phyloP scores from a whole-genome alignment of 2,797 vertebrate species.

The Sarcoramphus papa region DNA sequence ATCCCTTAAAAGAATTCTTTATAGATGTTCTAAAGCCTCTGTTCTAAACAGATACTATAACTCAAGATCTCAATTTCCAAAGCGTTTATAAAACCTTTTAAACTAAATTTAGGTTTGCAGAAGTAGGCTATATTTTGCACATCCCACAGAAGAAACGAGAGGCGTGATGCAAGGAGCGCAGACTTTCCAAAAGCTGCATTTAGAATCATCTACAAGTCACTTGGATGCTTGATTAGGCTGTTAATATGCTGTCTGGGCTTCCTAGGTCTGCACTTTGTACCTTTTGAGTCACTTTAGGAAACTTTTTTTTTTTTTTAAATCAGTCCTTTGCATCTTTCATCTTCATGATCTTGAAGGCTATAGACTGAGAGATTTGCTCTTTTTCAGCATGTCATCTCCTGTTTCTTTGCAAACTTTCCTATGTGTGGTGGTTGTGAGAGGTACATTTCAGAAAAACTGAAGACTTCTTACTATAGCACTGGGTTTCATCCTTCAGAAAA shows the following conservation, averaged over 20 bases:
- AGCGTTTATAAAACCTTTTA: background rate
- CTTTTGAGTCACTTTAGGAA: background rate
- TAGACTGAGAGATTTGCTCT: background rate
- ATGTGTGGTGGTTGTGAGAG: background rate
- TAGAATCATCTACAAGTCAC: background rate
- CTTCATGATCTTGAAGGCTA: background rate
- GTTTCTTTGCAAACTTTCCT: background rate
- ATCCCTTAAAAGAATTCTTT: background rate
- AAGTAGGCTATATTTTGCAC: background rate
- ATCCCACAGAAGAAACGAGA: background rate
- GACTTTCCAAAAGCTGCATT: background rate
- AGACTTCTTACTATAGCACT: background rate
- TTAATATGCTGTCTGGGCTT: background rate
- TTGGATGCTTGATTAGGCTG: background rate
- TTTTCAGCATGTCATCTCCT: background rate
- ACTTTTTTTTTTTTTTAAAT: background rate
- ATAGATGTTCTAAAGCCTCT: background rate
- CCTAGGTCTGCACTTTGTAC: background rate
- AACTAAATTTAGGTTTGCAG: background rate
- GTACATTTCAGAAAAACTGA: background rate
- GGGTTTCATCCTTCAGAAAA: background rate
- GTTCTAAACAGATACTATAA: background rate
- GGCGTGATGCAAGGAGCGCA: background rate
- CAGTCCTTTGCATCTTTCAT: background rate
- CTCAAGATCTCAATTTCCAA: background rate